phyloP scores from a whole-genome alignment of 2,113 vertebrate genomes.

The Saguinus imperator region DNA sequence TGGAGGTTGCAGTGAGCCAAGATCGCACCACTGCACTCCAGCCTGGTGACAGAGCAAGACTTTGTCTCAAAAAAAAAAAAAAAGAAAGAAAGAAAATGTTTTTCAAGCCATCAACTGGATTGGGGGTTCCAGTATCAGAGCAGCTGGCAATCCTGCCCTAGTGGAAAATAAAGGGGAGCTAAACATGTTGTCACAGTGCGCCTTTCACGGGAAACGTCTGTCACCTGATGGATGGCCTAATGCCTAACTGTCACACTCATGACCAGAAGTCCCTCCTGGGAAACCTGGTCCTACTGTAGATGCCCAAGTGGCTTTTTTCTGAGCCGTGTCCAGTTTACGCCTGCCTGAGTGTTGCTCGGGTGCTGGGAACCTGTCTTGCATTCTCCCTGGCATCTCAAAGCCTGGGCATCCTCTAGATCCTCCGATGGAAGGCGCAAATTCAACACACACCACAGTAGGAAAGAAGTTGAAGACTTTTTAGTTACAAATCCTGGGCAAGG shows the following conservation, averaged over 20 bases:
- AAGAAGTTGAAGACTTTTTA: neutral
- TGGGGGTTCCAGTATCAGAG: neutral
- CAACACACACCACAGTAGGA: neutral
- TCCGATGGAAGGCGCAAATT: neutral
- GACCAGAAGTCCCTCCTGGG: neutral
- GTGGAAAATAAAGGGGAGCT: neutral
- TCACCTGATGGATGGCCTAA: neutral
- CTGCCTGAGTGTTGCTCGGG: neutral
- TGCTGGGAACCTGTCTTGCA: rapidly evolving
- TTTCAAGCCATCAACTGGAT: neutral
- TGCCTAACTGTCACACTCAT: neutral
- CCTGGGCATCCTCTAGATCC: neutral
- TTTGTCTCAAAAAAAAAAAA: too few relatives aligned
- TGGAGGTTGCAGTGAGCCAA: too few relatives aligned
- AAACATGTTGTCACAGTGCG: neutral
- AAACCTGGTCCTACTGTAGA: neutral
- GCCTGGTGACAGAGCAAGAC: too few relatives aligned
- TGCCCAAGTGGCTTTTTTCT: neutral
- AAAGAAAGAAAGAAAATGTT: neutral
- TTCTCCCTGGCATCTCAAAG: neutral
- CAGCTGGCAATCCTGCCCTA: neutral
- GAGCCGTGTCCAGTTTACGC: neutral
- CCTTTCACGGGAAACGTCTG: neutral
- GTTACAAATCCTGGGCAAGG: neutral
- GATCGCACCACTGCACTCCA: too few relatives aligned